These are phyloP conservation scores for Ceratina australensis DNA, from an alignment of 1,140 invertebrate genomes.

Conservation along the genomic window DNA sequence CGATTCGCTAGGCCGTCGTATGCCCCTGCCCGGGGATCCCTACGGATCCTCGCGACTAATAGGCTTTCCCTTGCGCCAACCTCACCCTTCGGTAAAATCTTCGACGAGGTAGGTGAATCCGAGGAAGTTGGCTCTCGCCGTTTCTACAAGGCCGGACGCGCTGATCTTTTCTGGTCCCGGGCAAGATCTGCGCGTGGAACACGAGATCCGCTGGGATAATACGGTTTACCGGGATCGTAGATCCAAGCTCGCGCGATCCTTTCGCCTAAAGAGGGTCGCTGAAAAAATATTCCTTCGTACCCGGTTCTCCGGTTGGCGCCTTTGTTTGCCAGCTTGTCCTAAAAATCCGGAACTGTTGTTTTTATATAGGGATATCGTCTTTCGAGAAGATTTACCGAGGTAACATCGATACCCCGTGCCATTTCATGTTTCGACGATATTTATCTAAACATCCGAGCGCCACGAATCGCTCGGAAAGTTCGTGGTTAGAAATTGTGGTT, in stretches of 20 bases:
- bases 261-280: constrained; percentile 11
- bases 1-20: constrained; percentile 63
- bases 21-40: neutral
- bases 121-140: neutral
- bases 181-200: neutral
- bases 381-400: neutral
- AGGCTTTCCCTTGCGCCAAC: constrained; percentile 54
- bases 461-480: too few species aligned
- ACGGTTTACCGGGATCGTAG: constrained; percentile 47
- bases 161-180: constrained; percentile 42
- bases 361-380: constrained; percentile 4
- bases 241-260: constrained; percentile 37
- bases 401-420: neutral
- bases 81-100: constrained; percentile 54
- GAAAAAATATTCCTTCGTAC: constrained; percentile 37
- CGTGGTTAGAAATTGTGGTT: too few species aligned
- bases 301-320: neutral
- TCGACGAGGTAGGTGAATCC: neutral
- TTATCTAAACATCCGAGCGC: neutral
- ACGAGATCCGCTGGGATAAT: constrained; percentile 44
- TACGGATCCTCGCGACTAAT: constrained; percentile 53
- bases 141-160: neutral
- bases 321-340: constrained; percentile 19
- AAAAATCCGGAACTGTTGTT: neutral
- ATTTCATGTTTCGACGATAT: neutral